Evolutionary conservation across 2,113 vertebrate genomes (phyloP).

Genomic region (Condylura cristata): DNA sequence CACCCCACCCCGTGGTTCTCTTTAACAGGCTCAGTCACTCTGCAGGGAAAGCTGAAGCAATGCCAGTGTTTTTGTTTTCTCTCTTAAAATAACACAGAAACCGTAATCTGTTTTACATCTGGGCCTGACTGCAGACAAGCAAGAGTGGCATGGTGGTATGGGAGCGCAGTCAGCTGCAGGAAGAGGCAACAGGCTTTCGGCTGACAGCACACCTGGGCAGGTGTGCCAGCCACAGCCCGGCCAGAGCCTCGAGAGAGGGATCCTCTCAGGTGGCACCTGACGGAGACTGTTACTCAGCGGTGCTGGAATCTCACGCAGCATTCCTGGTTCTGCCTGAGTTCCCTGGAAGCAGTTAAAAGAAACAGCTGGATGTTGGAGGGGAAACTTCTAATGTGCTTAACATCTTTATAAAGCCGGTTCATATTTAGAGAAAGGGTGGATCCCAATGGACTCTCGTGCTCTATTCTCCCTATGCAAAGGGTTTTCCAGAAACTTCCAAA

Average conservation of each 20-base stretch:
- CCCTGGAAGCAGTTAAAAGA: constrained; percentile 83
- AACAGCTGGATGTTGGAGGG: constrained; percentile 83
- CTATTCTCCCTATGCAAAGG: neutral
- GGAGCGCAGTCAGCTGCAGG: constrained; percentile 62
- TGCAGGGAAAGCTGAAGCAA: constrained; percentile 57
- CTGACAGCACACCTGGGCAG: constrained; percentile 85
- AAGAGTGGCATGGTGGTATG: constrained; percentile 71
- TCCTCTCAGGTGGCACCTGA: too few species aligned
- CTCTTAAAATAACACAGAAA: neutral
- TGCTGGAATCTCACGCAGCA: constrained; percentile 79
- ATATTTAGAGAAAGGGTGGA: constrained; percentile 72
- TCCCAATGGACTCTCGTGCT: constrained; percentile 53
- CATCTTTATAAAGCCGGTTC: constrained; percentile 78
- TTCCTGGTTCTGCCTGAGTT: constrained; percentile 83
- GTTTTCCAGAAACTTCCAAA: constrained; percentile 52
- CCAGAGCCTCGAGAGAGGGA: too few species aligned
- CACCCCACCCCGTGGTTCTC: neutral
- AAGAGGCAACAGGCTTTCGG: constrained; percentile 74
- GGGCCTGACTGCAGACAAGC: constrained; percentile 73
- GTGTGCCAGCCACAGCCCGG: constrained; percentile 34
- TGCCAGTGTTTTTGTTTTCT: constrained; percentile 28
- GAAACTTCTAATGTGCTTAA: constrained; percentile 80
- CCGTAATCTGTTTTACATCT: constrained; percentile 84
- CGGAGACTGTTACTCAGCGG: neutral
- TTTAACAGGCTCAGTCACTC: constrained; percentile 61